These are phyloP conservation scores for Calyptomena viridis DNA, from an alignment of 2,113 vertebrate genomes.

Conservation along the genomic window DNA sequence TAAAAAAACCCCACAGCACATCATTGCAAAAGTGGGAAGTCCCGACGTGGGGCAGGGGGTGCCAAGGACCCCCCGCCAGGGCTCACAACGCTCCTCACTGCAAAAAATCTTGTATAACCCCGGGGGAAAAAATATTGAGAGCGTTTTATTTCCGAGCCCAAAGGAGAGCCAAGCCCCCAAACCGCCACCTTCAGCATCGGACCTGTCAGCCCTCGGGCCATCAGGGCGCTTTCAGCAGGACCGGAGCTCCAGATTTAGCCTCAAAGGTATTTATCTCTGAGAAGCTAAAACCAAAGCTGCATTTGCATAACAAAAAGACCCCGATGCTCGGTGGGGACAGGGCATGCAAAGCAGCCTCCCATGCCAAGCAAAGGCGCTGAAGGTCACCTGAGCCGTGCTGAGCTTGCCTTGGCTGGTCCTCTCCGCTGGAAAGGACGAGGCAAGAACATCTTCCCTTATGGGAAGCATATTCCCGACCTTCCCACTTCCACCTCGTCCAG, in stretches of 20 bases:
- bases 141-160: neutral
- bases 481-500: neutral
- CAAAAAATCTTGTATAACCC: neutral
- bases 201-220: neutral
- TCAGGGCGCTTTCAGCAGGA: neutral
- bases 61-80: neutral
- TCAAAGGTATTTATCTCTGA: neutral
- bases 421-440: neutral
- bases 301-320: slow-evolving; percentile 43
- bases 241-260: neutral
- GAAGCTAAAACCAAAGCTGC: slow-evolving; percentile 16
- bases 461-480: neutral
- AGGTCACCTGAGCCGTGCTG: neutral
- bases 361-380: neutral
- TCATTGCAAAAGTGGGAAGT: neutral
- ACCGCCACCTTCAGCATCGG: neutral
- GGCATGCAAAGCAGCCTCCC: slow-evolving; percentile 20
- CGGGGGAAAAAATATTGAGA: fast-evolving
- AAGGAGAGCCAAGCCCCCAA: neutral
- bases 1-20: neutral
- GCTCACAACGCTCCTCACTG: fast-evolving
- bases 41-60: fast-evolving
- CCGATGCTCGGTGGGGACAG: neutral
- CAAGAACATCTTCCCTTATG: neutral
- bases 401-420: neutral